Evolutionary conservation across 1,140 invertebrate species (phyloP).

Genomic region (Subanguina moxae): DNA sequence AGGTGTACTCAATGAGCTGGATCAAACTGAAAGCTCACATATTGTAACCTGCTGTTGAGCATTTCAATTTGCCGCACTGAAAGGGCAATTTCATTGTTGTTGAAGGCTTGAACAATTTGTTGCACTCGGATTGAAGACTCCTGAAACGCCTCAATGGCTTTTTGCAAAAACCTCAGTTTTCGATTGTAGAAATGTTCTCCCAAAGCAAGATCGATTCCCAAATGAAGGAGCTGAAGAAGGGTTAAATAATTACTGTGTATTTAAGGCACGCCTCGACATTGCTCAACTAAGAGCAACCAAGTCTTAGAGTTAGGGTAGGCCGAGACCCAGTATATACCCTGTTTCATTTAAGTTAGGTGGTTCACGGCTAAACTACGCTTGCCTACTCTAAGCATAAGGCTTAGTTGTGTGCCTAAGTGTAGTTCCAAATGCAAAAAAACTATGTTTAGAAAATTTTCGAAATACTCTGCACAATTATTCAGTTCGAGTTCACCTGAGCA

Average conservation of each 20-base stretch:
- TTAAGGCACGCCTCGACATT: no score
- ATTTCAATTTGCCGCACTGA: constrained; percentile 19
- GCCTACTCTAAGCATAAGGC: no score
- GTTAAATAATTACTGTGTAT: no score
- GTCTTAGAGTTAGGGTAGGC: neutral
- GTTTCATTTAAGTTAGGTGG: no score
- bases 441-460: no score
- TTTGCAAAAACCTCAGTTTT: constrained; percentile 18
- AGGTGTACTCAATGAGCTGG: constrained; percentile 3
- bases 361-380: no score
- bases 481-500: constrained; percentile 29
- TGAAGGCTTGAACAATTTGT: constrained; percentile 26
- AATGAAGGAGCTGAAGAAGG: constrained; percentile 10
- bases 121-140: constrained; percentile 22
- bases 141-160: constrained; percentile 21
- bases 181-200: constrained; percentile 19
- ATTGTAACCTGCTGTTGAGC: constrained; percentile 20
- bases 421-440: no score
- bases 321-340: no score
- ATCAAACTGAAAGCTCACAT: constrained; percentile 28
- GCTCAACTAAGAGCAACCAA: no score
- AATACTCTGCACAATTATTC: no score
- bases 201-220: constrained; percentile 28
- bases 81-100: constrained; percentile 19
- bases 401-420: no score